Conservation (phyloP, 2,113 vertebrate species). For the Larimichthys polyactis region DNA sequence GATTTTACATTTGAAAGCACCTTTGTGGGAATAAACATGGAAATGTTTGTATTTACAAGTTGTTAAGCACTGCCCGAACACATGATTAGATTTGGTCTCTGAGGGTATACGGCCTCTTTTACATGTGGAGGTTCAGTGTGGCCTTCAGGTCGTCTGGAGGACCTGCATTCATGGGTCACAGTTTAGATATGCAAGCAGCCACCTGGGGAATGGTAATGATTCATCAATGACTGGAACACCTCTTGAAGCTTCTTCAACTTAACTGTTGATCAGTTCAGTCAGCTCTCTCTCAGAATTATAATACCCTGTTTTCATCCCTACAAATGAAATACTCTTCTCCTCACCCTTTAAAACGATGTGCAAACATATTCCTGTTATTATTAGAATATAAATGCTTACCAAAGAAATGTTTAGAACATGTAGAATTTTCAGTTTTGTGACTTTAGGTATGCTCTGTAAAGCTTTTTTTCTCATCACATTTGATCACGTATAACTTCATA, state of each 20-base stretch:
- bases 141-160: neutral
- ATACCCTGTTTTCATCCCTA: neutral
- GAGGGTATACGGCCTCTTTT: neutral
- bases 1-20: neutral
- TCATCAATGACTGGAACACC: neutral
- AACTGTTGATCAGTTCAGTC: neutral
- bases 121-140: slow-evolving; percentile 5
- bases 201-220: neutral
- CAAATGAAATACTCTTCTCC: neutral
- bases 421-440: neutral
- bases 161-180: neutral
- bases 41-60: neutral
- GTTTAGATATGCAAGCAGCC: neutral
- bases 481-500: neutral
- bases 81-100: neutral
- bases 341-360: neutral
- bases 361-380: neutral
- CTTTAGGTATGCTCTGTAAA: neutral
- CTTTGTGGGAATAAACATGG: neutral
- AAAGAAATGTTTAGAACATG: neutral
- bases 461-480: neutral
- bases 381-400: neutral
- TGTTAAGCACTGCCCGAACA: neutral
- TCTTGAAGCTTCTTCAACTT: neutral
- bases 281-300: neutral